Conservation (phyloP, 2,797 vertebrate genomes). For the Coranthus polyacanthus region DNA sequence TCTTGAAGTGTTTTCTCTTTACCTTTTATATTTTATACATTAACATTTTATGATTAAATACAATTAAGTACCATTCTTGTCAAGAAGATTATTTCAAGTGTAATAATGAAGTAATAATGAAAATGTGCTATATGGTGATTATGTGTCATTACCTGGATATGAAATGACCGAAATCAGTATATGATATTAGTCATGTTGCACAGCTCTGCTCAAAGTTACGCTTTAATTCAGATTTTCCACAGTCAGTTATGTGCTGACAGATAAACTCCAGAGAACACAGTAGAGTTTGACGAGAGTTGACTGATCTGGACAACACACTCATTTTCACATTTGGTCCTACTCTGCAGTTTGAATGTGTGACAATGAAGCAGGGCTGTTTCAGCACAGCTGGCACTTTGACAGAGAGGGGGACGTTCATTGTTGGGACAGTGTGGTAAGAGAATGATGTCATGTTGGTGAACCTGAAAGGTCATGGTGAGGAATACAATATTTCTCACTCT, state of each 20-base stretch:
- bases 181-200: too few relatives aligned
- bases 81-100: too few relatives aligned
- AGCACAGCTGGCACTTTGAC: conserved; percentile 75
- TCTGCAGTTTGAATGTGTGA: conserved; percentile 74
- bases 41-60: too few relatives aligned
- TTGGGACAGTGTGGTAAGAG: conserved; percentile 63
- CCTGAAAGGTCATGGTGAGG: conserved; percentile 69
- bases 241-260: background rate
- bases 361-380: conserved; percentile 74
- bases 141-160: too few relatives aligned
- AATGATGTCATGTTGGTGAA: conserved; percentile 76
- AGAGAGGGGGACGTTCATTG: conserved; percentile 66
- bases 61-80: too few relatives aligned
- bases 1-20: too few relatives aligned
- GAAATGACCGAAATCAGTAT: too few relatives aligned
- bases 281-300: conserved; percentile 34
- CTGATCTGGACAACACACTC: conserved; percentile 52
- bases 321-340: conserved; percentile 73
- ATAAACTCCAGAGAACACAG: conserved; percentile 33
- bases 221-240: conserved; percentile 3
- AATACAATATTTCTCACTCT: conserved; percentile 60
- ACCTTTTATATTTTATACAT: too few relatives aligned
- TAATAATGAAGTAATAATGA: too few relatives aligned
- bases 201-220: background rate
- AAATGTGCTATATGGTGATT: too few relatives aligned